Evolutionary conservation across 2,888 invertebrate species (phyloP), one percentile per base, ranked within the genome.

Genomic region (Dolichopus griseipennis): DNA sequence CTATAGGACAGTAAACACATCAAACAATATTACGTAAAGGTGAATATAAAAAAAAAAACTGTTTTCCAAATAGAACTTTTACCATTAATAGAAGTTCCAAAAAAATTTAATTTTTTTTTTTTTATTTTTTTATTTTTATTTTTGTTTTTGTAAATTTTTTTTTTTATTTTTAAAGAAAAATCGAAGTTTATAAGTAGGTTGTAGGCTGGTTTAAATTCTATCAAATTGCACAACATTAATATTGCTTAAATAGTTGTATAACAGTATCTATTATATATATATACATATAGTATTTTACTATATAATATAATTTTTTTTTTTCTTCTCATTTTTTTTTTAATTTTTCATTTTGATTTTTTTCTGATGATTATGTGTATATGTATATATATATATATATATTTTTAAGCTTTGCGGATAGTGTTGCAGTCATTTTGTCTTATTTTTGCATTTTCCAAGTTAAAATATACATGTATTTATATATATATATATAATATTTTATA

Each of bases 381-480:
- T n/a, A n/a, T n/a, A n/a, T n/a, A n/a, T n/a, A n/a, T n/a, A n/a
- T n/a, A n/a, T n/a, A n/a, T n/a, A n/a, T n/a, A n/a, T n/a, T n/a
- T 52, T 52, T 52, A 52, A 52, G 52, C 52, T 52, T 52, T 52
- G 52, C 52, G 18, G 52, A 52, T 52, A 52, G 52, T 52, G 52
- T 52, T 52, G 52, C 52, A 52, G 52, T 52, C 18, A 52, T 52
- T 52, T 52, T 6, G 6, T 41, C 15, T 41, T 41, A 15, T 41
- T 41, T 41, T n/a, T n/a, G n/a, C n/a, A 12, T 18, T 52, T 52
- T 52, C 18, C 52, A 41, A n/a, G 41, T 52, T 18, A 52, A 6
- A 52, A 52, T n/a, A n/a, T n/a, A n/a, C n/a, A n/a, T n/a, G n/a
- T n/a, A n/a, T n/a, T n/a, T n/a, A n/a, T n/a, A n/a, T n/a, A n/a